A percentile compares a stretch with the other conserved stretches of the same genome.
Conservation (phyloP, 2,797 vertebrate genomes). For the Podarcis siculus region DNA sequence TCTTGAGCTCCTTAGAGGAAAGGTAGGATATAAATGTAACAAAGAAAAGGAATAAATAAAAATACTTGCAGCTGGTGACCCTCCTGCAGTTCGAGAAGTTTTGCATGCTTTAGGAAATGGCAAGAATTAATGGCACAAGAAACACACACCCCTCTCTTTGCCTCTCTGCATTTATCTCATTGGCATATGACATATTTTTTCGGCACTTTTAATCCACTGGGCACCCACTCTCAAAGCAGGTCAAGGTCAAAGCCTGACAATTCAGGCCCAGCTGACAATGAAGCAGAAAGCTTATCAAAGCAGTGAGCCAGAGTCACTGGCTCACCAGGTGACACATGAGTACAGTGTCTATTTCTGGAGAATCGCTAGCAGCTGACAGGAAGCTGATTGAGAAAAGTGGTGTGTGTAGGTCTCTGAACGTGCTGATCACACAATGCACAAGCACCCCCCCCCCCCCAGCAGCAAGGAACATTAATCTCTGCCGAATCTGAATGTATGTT, state of each 20-base stretch:
- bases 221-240: background rate
- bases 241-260: background rate
- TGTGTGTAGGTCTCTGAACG: background rate
- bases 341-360: conserved; percentile 27
- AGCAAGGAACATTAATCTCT: background rate
- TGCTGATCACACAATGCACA: background rate
- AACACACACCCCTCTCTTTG: background rate
- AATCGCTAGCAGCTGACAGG: conserved; percentile 48
- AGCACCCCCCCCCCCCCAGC: background rate
- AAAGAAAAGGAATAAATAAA: no score
- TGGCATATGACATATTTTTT: background rate
- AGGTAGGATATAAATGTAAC: no score
- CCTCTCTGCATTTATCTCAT: background rate
- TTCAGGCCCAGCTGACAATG: conserved; percentile 23
- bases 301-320: background rate
- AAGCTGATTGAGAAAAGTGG: conserved; percentile 43
- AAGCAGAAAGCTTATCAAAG: conserved; percentile 26
- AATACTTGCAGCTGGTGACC: background rate
- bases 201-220: background rate
- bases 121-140: background rate
- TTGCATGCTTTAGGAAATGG: background rate
- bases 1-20: no score
- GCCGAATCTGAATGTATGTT: background rate
- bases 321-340: conserved; percentile 38
- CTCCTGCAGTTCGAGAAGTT: background rate